These are phyloP conservation scores for Spilarctia lutea DNA, from an alignment of 2,888 invertebrate genomes.

Conservation along the genomic window DNA sequence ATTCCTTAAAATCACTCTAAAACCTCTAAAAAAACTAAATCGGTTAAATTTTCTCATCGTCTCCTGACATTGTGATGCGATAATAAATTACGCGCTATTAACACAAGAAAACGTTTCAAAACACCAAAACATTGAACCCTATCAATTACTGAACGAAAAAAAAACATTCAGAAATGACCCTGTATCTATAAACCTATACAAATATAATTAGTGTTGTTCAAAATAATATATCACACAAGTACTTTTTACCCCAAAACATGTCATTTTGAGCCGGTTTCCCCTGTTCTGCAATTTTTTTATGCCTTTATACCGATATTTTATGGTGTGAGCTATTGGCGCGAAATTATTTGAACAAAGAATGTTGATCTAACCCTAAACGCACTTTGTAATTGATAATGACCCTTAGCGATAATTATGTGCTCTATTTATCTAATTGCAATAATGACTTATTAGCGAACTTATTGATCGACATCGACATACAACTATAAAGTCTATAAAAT, in stretches of 20 bases:
- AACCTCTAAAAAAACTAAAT: constrained; percentile 21
- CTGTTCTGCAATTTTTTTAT: constrained; percentile 66
- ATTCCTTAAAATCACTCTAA: not conserved
- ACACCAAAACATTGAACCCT: constrained; percentile 67
- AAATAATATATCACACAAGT: constrained; percentile 72
- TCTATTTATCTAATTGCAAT: constrained; percentile 31
- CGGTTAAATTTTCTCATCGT: constrained; percentile 64
- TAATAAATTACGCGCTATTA: constrained; percentile 64
- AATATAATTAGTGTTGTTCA: constrained; percentile 82
- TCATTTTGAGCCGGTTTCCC: constrained; percentile 79
- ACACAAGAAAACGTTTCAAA: constrained; percentile 57
- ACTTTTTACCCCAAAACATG: constrained; percentile 82
- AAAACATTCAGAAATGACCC: constrained; percentile 63
- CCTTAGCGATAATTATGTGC: constrained; percentile 38
- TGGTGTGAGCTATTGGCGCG: constrained; percentile 77
- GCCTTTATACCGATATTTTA: constrained; percentile 68
- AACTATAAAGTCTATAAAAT: not conserved
- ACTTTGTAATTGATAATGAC: constrained; percentile 32
- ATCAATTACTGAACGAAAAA: constrained; percentile 65
- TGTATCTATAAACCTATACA: constrained; percentile 74
- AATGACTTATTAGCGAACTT: constrained; percentile 33
- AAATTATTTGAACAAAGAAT: constrained; percentile 66
- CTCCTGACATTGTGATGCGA: constrained; percentile 51
- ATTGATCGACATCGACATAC: constrained; percentile 5
- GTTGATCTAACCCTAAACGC: constrained; percentile 70